Conservation (phyloP, 2,797 vertebrate species). For the Siniperca scherzeri region DNA sequence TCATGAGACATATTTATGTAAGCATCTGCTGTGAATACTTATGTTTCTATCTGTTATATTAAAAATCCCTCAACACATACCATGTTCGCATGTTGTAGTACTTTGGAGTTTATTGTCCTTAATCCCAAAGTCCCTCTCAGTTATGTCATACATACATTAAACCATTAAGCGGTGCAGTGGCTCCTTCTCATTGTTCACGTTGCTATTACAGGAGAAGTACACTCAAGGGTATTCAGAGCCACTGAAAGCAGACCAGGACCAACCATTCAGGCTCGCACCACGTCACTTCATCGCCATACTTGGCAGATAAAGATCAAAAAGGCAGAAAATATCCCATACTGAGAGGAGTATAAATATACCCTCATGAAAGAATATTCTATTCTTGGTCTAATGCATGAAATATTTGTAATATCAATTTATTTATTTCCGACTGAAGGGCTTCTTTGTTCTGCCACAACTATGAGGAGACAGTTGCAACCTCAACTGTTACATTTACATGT, state of each 20-base stretch:
- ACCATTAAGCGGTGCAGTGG: slow-evolving; percentile 62
- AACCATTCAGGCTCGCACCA: slow-evolving; percentile 38
- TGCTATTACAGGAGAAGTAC: slow-evolving; percentile 75
- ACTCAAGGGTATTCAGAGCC: slow-evolving; percentile 73
- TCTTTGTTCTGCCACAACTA: slow-evolving; percentile 36
- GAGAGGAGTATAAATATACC: slow-evolving; percentile 61
- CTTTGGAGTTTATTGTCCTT: slow-evolving; percentile 27
- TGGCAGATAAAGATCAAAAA: slow-evolving; percentile 51
- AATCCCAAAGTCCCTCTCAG: slow-evolving; percentile 31
- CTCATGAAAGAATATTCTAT: slow-evolving; percentile 28
- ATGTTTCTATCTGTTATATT: neutral
- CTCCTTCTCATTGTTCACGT: slow-evolving; percentile 69
- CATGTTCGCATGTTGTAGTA: neutral
- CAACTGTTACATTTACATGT: slow-evolving; percentile 45
- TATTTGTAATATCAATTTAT: neutral
- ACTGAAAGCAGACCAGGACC: slow-evolving; percentile 64
- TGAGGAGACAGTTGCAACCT: slow-evolving; percentile 57
- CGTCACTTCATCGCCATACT: slow-evolving; percentile 34
- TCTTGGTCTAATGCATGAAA: slow-evolving; percentile 28
- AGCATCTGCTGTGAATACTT: slow-evolving; percentile 41
- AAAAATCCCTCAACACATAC: slow-evolving; percentile 13
- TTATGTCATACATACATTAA: slow-evolving; percentile 72
- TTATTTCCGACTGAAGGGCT: slow-evolving; percentile 9
- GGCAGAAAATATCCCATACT: slow-evolving; percentile 43
- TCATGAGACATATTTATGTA: slow-evolving; percentile 48